Evolutionary conservation across 37 sponge, comb jelly and placozoan genomes (phyloP).

Genomic region (Haliclona indistincta): DNA sequence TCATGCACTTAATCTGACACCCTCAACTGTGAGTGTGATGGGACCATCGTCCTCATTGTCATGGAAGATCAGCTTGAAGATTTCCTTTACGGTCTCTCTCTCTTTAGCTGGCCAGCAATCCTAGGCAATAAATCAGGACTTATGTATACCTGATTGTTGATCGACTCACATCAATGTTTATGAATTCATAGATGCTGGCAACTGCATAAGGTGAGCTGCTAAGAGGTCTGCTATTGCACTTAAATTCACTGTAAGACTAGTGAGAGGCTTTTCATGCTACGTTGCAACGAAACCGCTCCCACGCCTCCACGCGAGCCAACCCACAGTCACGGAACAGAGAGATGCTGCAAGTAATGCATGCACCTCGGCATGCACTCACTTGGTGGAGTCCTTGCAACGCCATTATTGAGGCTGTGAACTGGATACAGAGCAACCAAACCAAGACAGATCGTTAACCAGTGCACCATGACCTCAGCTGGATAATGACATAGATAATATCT

Average conservation of each 20-base stretch:
- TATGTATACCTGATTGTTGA: neutral
- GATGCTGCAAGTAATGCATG: neutral
- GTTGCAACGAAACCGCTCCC: constrained; percentile 94
- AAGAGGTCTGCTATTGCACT: constrained; percentile 73
- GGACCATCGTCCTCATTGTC: no score
- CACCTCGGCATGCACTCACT: constrained; percentile 64
- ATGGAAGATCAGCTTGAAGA: constrained; percentile 87
- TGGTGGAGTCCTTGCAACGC: constrained; percentile 88
- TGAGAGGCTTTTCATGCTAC: constrained; percentile 75
- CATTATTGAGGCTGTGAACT: constrained; percentile 65
- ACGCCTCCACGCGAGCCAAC: constrained; percentile 92
- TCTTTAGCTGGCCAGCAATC: constrained; percentile 87
- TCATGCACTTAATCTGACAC: no score
- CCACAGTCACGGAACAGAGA: constrained; percentile 58
- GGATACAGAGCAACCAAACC: no score
- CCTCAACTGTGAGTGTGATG: no score
- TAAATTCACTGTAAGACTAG: no score
- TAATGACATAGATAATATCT: no score
- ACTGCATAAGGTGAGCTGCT: constrained; percentile 58
- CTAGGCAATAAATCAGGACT: constrained; percentile 20
- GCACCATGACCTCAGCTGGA: no score
- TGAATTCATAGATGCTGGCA: constrained; percentile 82
- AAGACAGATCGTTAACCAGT: no score
- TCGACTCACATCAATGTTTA: constrained; percentile 88
- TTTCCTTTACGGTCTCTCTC: constrained; percentile 73